These are phyloP conservation scores for Ciconia stormi DNA, from an alignment of 2,113 vertebrate genomes.

Conservation along the genomic window DNA sequence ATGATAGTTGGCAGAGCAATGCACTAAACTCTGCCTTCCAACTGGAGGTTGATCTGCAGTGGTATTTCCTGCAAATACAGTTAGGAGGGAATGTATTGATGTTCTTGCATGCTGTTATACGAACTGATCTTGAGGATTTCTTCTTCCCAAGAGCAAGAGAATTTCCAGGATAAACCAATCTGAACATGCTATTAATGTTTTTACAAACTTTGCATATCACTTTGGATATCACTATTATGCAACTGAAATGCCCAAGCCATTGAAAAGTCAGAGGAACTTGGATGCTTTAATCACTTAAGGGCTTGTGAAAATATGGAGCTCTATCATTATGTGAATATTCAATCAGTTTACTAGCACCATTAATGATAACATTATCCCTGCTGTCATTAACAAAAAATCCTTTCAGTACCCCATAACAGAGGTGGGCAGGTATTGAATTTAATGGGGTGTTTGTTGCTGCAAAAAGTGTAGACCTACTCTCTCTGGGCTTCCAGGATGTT, in stretches of 20 bases:
- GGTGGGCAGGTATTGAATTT: not conserved
- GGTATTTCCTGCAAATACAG: not conserved
- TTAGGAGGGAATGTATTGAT: not conserved
- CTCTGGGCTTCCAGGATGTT: not conserved
- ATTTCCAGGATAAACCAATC: not conserved
- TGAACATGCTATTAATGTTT: not conserved
- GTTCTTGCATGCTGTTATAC: not conserved
- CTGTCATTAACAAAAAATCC: not conserved
- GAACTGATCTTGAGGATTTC: not conserved
- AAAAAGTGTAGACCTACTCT: not conserved
- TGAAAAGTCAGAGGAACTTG: not conserved
- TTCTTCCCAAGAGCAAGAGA: not conserved
- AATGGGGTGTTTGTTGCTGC: not conserved
- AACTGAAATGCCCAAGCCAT: not conserved
- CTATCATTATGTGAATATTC: not conserved
- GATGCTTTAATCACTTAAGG: not conserved
- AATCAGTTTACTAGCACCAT: not conserved
- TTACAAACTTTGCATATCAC: not conserved
- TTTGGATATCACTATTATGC: not conserved
- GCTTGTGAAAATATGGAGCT: not conserved
- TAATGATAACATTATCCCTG: not conserved
- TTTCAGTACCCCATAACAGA: not conserved
- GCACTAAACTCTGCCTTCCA: not conserved
- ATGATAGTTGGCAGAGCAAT: not conserved
- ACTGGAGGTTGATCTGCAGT: not conserved